These are phyloP conservation scores for Pentalonia nigronervosa DNA, from an alignment of 1,140 invertebrate genomes.

Conservation along the genomic window DNA sequence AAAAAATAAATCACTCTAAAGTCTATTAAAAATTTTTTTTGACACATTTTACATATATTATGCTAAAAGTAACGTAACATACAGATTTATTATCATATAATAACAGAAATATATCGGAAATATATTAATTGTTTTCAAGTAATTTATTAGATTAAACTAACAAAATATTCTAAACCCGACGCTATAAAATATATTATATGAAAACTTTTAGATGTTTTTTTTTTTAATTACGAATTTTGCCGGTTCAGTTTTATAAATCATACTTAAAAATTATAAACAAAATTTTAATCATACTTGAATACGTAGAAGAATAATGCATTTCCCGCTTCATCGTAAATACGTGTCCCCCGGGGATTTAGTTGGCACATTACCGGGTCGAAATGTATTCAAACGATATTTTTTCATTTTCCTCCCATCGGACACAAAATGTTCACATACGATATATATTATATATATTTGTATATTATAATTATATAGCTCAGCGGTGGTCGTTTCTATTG, in stretches of 20 bases:
- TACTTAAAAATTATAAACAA: slow-evolving; percentile 20
- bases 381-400: slow-evolving; percentile 46
- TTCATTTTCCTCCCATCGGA: neutral
- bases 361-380: slow-evolving; percentile 21
- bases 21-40: neutral
- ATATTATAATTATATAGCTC: neutral
- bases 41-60: neutral
- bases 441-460: neutral
- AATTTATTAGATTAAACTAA: neutral
- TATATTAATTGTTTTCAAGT: neutral
- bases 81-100: neutral
- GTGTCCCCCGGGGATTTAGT: neutral
- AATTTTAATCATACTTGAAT: slow-evolving; percentile 42
- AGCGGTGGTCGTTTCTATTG: neutral
- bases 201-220: neutral
- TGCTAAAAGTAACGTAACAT: too few relatives aligned
- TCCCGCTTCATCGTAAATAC: slow-evolving; percentile 45
- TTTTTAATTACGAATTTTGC: slow-evolving; percentile 2
- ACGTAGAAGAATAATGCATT: slow-evolving; percentile 5
- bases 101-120: too few relatives aligned
- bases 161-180: neutral
- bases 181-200: neutral
- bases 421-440: neutral
- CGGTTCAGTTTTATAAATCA: slow-evolving; percentile 35
- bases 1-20: neutral